phyloP scores from a whole-genome alignment of 2,888 invertebrate species.

The Drosophila picticornis region DNA sequence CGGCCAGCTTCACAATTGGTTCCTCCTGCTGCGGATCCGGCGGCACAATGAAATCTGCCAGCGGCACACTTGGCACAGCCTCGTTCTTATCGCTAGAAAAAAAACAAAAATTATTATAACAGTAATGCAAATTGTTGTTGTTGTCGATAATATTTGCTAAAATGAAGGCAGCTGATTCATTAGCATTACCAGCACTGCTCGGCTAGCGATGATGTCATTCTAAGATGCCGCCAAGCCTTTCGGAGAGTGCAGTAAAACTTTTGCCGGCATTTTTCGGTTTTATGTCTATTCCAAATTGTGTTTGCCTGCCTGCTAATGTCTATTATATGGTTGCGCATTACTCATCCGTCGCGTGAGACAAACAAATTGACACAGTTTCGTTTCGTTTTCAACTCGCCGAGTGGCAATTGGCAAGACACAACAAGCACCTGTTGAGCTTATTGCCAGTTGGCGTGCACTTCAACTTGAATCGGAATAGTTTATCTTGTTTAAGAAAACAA shows the following conservation, averaged over 20 bases:
- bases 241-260: constrained; percentile 7
- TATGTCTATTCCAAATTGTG: constrained; percentile 23
- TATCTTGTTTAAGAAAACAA: background rate
- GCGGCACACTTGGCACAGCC: constrained; percentile 53
- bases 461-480: background rate
- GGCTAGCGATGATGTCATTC: constrained; percentile 47
- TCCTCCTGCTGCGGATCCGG: constrained; percentile 53
- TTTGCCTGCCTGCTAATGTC: constrained; percentile 50
- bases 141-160: constrained; percentile 15
- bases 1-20: constrained; percentile 64
- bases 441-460: constrained; percentile 1
- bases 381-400: constrained; percentile 20
- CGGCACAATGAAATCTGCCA: constrained; percentile 63
- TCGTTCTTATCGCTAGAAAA: constrained; percentile 54
- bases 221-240: constrained; percentile 17
- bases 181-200: constrained; percentile 38
- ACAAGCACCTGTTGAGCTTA: constrained; percentile 29
- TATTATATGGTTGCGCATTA: constrained; percentile 55
- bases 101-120: background rate
- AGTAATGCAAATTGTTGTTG: constrained; percentile 24
- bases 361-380: constrained; percentile 65
- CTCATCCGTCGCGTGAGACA: constrained; percentile 61
- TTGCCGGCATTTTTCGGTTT: constrained; percentile 22
- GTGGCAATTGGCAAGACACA: constrained; percentile 7
- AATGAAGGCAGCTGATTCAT: constrained; percentile 64